A percentile compares a stretch with the other conserved stretches of the same genome.
These are phyloP conservation scores for Rhagonycha lutea DNA, from an alignment of 2,888 invertebrate species.

Conservation along the genomic window DNA sequence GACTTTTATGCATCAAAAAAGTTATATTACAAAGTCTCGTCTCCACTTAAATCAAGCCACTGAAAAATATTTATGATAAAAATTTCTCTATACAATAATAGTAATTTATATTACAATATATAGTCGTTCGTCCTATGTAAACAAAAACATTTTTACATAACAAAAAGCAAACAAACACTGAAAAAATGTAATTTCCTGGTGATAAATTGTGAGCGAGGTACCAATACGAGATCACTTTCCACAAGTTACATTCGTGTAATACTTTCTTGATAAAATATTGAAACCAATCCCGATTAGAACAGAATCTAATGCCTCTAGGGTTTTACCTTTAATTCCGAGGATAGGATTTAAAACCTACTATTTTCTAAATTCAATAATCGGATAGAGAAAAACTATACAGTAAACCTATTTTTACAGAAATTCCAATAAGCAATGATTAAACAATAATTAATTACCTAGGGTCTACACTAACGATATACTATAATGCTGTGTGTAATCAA, in stretches of 20 bases:
- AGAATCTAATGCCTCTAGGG: conserved; percentile 13
- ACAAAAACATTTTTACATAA: background rate
- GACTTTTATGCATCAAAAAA: background rate
- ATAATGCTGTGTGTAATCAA: no score
- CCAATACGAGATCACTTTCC: conserved; percentile 3
- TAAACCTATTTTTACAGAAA: background rate
- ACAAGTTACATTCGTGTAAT: conserved; percentile 10
- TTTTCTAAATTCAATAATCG: conserved; percentile 15
- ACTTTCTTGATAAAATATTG: conserved; percentile 18
- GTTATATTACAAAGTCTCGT: background rate
- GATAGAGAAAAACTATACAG: background rate
- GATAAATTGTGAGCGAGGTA: background rate
- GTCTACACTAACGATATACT: no score
- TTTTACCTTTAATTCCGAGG: conserved; percentile 9
- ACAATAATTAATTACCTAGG: no score
- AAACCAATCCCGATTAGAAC: conserved; percentile 18
- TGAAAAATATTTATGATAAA: background rate
- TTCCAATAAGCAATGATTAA: background rate
- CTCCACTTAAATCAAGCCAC: background rate
- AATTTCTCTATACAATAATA: background rate
- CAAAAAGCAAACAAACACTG: background rate
- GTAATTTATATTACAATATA: background rate
- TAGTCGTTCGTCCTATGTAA: background rate
- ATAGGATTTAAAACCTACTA: conserved; percentile 18
- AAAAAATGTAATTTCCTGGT: conserved; percentile 8